These are phyloP conservation scores for Apogon hyalosoma DNA, from an alignment of 2,797 vertebrate species.

Conservation along the genomic window DNA sequence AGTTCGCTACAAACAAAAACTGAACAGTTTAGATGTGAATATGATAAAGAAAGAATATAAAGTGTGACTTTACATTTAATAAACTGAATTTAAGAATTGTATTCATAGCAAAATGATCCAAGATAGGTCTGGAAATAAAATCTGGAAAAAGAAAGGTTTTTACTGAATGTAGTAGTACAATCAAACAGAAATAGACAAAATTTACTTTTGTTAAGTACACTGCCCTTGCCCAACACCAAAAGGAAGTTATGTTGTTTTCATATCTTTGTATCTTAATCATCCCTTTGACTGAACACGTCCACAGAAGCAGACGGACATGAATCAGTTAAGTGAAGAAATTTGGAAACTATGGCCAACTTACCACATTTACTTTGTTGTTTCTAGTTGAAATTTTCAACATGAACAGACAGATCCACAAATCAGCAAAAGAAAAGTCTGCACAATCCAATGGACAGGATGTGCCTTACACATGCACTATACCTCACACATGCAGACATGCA, in stretches of 20 bases:
- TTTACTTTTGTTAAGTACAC: too few species aligned
- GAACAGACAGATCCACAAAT: constrained; percentile 26
- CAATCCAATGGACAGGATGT: background rate
- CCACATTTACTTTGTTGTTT: constrained; percentile 52
- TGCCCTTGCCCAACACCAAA: too few species aligned
- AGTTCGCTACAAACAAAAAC: constrained; percentile 4
- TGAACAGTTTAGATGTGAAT: background rate
- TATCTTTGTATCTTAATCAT: constrained; percentile 24
- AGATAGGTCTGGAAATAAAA: too few species aligned
- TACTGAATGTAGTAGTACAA: too few species aligned
- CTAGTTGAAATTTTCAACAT: constrained; percentile 20
- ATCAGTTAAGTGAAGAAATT: constrained; percentile 8
- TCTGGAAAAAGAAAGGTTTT: too few species aligned
- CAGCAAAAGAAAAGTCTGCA: background rate
- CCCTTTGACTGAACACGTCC: background rate
- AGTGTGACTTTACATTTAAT: too few species aligned
- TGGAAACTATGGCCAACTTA: constrained; percentile 17
- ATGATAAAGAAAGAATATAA: background rate
- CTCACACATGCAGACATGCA: constrained; percentile 32
- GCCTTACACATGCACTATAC: constrained; percentile 15
- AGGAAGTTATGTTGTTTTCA: too few species aligned
- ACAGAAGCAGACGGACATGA: constrained; percentile 2
- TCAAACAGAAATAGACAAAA: too few species aligned
- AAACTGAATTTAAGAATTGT: too few species aligned
- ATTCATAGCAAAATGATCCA: too few species aligned